Base-by-base conservation (phyloP, 2,797 vertebrate genomes). In the Cephalopachus bancanus region DNA sequence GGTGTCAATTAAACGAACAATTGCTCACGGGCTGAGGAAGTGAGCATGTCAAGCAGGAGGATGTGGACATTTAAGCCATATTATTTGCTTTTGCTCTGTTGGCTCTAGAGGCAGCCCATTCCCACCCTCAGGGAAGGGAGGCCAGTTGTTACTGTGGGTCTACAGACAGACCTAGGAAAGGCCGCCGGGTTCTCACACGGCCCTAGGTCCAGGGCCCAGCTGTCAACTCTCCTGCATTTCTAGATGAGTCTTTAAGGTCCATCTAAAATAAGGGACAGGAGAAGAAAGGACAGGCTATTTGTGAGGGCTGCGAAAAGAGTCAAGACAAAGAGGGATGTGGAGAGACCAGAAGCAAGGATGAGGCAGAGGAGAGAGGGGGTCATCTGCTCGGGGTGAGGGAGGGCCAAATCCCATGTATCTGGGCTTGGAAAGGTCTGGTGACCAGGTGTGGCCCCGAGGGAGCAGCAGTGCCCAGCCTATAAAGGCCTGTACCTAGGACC, bases 401-500 rank as follows among this genome's bases (percentile, higher is more conserved):
- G 75, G 26, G 10, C 44, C 19, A 26, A 17, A 76, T 20, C 26
- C 28, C 33, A 6, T 0, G 1, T 20, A 44, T 0, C 33, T 33
- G 19, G 15, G 30, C 62, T 11, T 30, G 14, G 1, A 14, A 71
- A 4, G 9, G 26, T 55, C 51, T 65, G 12, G 19, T 22, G n/a
- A 44, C 44, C 83, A 71, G n/a, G 71, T 44, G 7, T 37, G 2
- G 19, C 57, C 16, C 10, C 1, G 30, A 62, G 10, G 33, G 71
- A 76, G 71, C 4, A 71, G 33, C 49, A 71, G 28, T 72, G 7
- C 33, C 28, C 60, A 65, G 53, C 17, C 67, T 71, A 33, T 2
- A 22, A 71, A 2, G 1, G n/a, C 49, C 78, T 20, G 9, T 3
- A 20, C 26, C 49, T 0, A 5, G 55, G 62, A 7, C 3, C 9